Percentiles rank a stretch among this genome's conserved stretches.
Conservation (phyloP, 2,888 invertebrate genomes). For the Tortrix viridana region DNA sequence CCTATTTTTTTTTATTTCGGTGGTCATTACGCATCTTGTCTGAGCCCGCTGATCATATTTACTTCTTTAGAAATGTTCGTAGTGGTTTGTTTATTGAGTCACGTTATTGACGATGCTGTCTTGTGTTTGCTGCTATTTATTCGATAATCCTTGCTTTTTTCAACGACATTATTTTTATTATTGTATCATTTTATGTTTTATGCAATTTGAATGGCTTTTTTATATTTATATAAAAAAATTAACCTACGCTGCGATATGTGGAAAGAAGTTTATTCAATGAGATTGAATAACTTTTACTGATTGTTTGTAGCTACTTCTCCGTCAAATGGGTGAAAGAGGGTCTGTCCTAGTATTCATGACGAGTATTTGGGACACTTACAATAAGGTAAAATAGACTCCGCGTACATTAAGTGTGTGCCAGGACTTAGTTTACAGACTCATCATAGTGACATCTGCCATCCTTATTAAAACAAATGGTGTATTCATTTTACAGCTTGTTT, state of each 20-base stretch:
- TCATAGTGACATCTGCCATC: conserved; percentile 56
- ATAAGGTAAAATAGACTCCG: conserved; percentile 64
- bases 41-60: too few species aligned
- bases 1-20: too few species aligned
- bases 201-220: conserved; percentile 18
- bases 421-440: conserved; percentile 44
- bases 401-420: conserved; percentile 35
- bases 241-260: too few species aligned
- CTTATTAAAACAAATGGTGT: conserved; percentile 45
- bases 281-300: conserved; percentile 43
- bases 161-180: conserved; percentile 1
- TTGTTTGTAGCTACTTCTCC: conserved; percentile 77
- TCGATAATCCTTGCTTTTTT: background rate
- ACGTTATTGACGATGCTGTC: background rate
- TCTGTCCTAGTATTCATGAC: conserved; percentile 77
- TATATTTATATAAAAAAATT: background rate
- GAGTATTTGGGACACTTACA: conserved; percentile 69
- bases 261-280: background rate
- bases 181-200: background rate
- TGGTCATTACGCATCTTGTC: too few species aligned
- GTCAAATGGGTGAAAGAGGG: conserved; percentile 81
- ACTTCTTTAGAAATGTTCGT: too few species aligned
- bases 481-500: conserved; percentile 47
- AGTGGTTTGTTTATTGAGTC: background rate
- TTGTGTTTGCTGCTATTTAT: conserved; percentile 10